Evolutionary conservation across 2,113 vertebrate genomes (phyloP), one percentile per base, ranked within the genome.

Genomic region (Trinectes maculatus): DNA sequence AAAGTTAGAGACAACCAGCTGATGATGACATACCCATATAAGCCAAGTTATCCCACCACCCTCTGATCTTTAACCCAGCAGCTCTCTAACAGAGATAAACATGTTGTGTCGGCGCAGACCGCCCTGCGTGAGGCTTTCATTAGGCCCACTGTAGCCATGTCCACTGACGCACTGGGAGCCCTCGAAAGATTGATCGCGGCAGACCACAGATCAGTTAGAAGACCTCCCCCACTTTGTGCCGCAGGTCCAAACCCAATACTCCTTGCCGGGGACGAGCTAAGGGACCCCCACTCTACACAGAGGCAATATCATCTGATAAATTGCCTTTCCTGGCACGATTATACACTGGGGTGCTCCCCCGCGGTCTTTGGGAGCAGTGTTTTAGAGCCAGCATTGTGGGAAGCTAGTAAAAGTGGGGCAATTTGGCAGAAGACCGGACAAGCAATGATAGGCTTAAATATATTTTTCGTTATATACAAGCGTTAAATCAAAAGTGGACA

Each of bases 261-360:
- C 61, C 68, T 80, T 64, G 73, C 79, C 64, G 22, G 69, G 71
- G 76, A 80, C 66, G 59, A 72, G 86, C 86, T 68, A 26, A 71
- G 87, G 89, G 86, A 86, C 73, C 71, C 74, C 42, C 13, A 48
- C 66, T 57, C 83, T 86, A 84, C 87, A 84, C 87, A 84, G 71
- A 89, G 80, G 85, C 86, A 91, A 91, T 91, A 89, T 85, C 78
- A 44, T 72, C 82, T 91, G 89, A 89, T 89, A 89, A 87, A 91
- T 91, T 89, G 86, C 86, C 85, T 87, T 85, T 82, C 76, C 82
- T 75, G 65, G 77, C 79, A 85, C 60, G 73, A 85, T 88, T 85
- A 84, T 87, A 85, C 89, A 81, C 60, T 33, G n/a, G 76, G 68
- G 80, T 66, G 74, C 64, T 88, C 80, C 83, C n/a, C 83, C 26